Conservation (phyloP, 2,797 vertebrate species). For the Limosa lapponica region DNA sequence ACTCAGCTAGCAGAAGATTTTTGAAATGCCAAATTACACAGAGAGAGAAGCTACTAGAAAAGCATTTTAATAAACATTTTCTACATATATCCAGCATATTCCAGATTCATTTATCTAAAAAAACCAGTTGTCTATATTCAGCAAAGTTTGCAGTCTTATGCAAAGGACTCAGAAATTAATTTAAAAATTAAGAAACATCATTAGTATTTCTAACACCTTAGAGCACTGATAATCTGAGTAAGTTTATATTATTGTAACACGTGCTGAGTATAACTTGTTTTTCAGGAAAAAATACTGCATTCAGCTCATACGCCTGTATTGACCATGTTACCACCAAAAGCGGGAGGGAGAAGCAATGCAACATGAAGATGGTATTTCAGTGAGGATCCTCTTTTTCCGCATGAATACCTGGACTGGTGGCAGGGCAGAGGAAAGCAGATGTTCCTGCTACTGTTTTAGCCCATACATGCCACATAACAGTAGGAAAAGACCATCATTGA, state of each 20-base stretch:
- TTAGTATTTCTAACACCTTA: neutral
- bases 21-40: neutral
- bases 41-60: neutral
- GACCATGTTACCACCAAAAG: neutral
- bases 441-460: neutral
- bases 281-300: neutral
- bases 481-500: accelerated
- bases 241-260: neutral
- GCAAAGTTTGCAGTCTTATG: neutral
- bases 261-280: neutral
- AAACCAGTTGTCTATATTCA: neutral
- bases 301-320: neutral
- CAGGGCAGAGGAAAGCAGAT: neutral
- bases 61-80: neutral
- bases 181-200: neutral
- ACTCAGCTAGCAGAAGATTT: neutral
- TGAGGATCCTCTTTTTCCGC: neutral
- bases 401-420: neutral
- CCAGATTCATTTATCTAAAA: neutral
- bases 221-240: neutral
- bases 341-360: accelerated
- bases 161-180: neutral
- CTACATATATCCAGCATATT: neutral
- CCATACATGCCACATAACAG: neutral
- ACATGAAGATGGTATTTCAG: neutral